Evolutionary conservation across 1,140 invertebrate species (phyloP).

Genomic region (Drosophila orosa): DNA sequence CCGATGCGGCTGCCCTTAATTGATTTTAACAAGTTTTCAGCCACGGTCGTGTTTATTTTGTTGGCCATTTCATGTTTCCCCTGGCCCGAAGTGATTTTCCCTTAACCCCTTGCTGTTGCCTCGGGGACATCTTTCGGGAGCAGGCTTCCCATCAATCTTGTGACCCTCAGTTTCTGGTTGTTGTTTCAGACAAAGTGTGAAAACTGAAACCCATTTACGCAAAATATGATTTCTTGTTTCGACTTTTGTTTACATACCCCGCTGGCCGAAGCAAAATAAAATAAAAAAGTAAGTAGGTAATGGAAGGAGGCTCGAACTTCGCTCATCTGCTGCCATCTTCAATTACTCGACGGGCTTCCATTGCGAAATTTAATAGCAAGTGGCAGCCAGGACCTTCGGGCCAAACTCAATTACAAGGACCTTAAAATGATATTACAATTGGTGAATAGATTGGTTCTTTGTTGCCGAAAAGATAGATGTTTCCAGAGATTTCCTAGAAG

Average conservation of each 20-base stretch:
- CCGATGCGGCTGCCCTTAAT: constrained; percentile 55
- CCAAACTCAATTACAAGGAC: constrained; percentile 55
- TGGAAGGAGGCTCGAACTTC: constrained; percentile 5
- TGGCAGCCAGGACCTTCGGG: not conserved
- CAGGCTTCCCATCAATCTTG: constrained; percentile 61
- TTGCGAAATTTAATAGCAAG: constrained; percentile 30
- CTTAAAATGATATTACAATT: constrained; percentile 31
- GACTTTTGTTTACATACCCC: constrained; percentile 47
- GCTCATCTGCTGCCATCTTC: constrained; percentile 35
- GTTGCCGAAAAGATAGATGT: not conserved
- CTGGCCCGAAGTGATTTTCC: constrained; percentile 35
- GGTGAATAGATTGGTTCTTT: not conserved
- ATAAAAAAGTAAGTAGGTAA: not conserved
- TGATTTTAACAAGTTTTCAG: constrained; percentile 66
- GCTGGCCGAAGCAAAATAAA: constrained; percentile 1
- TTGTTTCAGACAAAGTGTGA: constrained; percentile 56
- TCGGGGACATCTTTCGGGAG: constrained; percentile 6
- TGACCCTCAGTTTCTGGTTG: constrained; percentile 41
- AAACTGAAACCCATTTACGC: constrained; percentile 64
- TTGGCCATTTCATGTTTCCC: constrained; percentile 43
- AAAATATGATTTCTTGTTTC: constrained; percentile 64
- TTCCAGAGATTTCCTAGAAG: constrained; percentile 1
- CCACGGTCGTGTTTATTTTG: constrained; percentile 36
- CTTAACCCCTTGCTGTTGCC: constrained; percentile 32
- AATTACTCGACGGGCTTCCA: constrained; percentile 27